phyloP scores from a whole-genome alignment of 2,113 vertebrate species.

The Myotis yumanensis region DNA sequence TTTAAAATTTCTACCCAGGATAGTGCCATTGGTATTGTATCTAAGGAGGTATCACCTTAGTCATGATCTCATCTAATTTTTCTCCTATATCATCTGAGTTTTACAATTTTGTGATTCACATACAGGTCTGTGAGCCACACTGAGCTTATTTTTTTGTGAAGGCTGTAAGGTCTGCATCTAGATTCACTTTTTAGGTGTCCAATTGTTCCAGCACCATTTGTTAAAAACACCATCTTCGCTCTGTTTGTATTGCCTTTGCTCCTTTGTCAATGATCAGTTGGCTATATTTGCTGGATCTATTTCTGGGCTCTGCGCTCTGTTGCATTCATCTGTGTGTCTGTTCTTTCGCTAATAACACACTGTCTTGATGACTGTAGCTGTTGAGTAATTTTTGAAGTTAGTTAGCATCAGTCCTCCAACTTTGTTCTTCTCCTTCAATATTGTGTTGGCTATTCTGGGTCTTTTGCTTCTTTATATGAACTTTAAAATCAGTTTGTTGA shows the following conservation, averaged over 20 bases:
- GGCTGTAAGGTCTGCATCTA: background rate
- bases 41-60: no score
- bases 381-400: no score
- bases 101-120: background rate
- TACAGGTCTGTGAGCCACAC: background rate
- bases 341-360: background rate
- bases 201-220: background rate
- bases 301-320: background rate
- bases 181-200: background rate
- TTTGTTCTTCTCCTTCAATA: background rate
- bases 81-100: background rate
- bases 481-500: background rate
- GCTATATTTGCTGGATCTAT: background rate
- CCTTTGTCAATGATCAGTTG: background rate
- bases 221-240: background rate
- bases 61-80: background rate
- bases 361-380: background rate
- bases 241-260: background rate
- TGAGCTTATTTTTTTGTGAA: background rate
- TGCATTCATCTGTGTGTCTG: background rate
- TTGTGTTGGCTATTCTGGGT: no score
- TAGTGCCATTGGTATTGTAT: background rate
- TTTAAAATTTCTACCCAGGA: background rate
- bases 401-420: background rate
- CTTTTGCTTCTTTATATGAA: background rate